Conservation (phyloP, 2,113 vertebrate species). For the Elachura formosa region DNA sequence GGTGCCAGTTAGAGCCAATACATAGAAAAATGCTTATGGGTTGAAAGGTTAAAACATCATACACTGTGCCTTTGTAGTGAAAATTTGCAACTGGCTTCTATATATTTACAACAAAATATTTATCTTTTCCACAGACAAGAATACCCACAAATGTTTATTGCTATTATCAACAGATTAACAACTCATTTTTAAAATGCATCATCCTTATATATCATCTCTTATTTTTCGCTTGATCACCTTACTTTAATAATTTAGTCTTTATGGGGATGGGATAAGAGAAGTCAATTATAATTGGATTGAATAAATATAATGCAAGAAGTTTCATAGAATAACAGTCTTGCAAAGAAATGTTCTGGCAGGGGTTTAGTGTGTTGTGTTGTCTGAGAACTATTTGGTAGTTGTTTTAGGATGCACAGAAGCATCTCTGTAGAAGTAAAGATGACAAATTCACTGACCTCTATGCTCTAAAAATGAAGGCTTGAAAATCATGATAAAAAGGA, state of each 20-base stretch:
- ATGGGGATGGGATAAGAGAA: neutral
- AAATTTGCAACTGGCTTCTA: neutral
- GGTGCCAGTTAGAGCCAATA: neutral
- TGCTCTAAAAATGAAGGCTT: neutral
- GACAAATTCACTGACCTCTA: slow-evolving; percentile 34
- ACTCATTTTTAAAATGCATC: neutral
- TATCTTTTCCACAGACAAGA: neutral
- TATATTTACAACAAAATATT: neutral
- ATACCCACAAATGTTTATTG: neutral
- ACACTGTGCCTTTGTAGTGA: neutral
- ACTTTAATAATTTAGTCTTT: neutral
- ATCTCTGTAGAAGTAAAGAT: neutral
- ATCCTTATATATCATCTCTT: neutral
- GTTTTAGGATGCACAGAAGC: neutral
- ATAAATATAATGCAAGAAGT: neutral
- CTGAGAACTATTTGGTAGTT: neutral
- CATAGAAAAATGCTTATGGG: neutral
- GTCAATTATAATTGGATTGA: neutral
- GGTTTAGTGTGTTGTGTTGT: neutral
- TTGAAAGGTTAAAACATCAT: neutral
- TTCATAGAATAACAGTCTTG: neutral
- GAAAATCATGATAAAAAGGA: neutral
- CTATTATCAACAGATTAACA: neutral
- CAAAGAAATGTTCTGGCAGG: neutral
- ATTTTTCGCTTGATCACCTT: neutral